Conservation (phyloP, 2,797 vertebrate genomes). For the Gorsachius magnificus region DNA sequence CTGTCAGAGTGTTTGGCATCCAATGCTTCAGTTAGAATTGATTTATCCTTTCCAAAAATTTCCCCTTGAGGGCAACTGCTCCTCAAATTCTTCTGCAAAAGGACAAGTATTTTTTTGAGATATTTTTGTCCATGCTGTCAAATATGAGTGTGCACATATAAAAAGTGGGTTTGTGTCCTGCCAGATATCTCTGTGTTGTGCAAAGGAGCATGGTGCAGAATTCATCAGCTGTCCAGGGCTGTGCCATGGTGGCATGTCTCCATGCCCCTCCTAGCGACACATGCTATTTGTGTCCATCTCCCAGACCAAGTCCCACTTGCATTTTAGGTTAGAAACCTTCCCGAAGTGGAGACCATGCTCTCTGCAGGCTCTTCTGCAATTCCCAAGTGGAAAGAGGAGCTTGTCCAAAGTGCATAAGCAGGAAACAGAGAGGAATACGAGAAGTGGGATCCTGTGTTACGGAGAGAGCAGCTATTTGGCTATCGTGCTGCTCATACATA, state of each 20-base stretch:
- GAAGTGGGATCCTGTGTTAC: neutral
- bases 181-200: neutral
- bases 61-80: neutral
- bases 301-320: neutral
- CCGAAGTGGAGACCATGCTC: rapidly evolving
- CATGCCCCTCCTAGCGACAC: neutral
- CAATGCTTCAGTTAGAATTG: neutral
- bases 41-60: neutral
- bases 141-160: neutral
- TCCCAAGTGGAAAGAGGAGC: neutral
- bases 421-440: neutral
- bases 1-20: neutral
- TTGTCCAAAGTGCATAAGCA: neutral
- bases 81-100: neutral
- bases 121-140: neutral
- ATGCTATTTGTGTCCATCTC: neutral
- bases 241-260: neutral
- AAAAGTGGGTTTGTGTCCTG: neutral
- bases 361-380: neutral
- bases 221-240: neutral
- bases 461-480: neutral
- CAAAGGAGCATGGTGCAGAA: neutral
- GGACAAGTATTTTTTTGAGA: neutral
- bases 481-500: rapidly evolving
- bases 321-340: neutral